Evolutionary conservation across 2,888 invertebrate genomes (phyloP), one percentile per base, ranked within the genome.

Genomic region (Andrena chrysosceles): DNA sequence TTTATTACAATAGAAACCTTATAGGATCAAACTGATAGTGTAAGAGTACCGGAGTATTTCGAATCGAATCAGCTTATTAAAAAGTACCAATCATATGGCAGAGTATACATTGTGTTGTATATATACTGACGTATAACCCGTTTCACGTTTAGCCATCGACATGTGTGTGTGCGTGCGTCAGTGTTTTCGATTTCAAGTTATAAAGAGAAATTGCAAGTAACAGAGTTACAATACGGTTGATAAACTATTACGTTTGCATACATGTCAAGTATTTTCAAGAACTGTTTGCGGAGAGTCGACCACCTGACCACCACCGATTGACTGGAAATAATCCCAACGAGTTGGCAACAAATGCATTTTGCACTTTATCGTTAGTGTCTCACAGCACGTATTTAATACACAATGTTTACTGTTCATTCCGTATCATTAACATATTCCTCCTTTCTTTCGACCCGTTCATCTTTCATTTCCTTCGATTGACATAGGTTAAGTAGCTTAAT

Each of bases 401-500:
- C 20, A 20, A 29, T 42, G 60, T 62, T 66, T 70, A 68, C 16
- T 67, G 8, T 4, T 64, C n/a, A 33, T 54, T 63, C 8, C 8
- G 42, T 54, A 60, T 66, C 59, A 26, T 49, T 7, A 16, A 59
- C 31, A 67, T n/a, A 10, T 16, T 26, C 23, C 4, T 35, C 1
- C 26, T 52, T 5, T 48, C 56, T n/a, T 52, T 16, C 5, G 26
- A 56, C 54, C 13, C 20, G 60, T 54, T 74, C 23, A 16, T 54
- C 62, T 60, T 26, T 29, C 23, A 13, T 54, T 62, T 29, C 23
- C 56, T 64, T 23, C 13, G 29, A 31, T 52, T 20, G 29, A 13
- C 8, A 33, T 78, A 84, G 84, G 83, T 84, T 84, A 84, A 79
- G 66, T 64, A 67, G 56, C 35, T 60, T 74, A 54, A 68, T 67